phyloP scores from a whole-genome alignment of 2,797 vertebrate genomes.

The Sandelia bainsii region DNA sequence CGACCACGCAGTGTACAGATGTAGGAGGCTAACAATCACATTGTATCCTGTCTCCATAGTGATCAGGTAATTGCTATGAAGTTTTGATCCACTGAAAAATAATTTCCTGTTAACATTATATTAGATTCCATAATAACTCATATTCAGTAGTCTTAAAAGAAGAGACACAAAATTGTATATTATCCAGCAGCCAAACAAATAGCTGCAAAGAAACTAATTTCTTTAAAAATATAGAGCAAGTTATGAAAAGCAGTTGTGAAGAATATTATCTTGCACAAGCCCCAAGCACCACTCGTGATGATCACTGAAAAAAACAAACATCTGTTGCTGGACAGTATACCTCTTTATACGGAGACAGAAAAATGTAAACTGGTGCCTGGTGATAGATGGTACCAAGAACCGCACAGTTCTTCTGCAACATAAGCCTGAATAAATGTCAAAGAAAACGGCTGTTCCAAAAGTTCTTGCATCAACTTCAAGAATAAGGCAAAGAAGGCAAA shows the following conservation, averaged over 20 bases:
- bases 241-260: neutral
- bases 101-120: conserved; percentile 23
- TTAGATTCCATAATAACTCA: neutral
- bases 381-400: neutral
- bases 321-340: neutral
- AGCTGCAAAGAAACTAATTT: neutral
- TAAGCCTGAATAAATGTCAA: neutral
- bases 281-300: too few species aligned
- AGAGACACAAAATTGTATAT: neutral
- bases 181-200: neutral
- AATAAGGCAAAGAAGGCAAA: conserved; percentile 16
- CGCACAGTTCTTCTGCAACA: neutral
- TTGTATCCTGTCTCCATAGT: conserved; percentile 11
- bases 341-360: conserved; percentile 14
- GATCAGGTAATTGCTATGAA: conserved; percentile 23
- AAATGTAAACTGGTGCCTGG: conserved; percentile 3
- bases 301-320: neutral
- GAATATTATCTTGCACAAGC: neutral
- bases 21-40: conserved; percentile 15
- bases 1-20: neutral
- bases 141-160: conserved; percentile 7
- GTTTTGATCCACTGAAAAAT: conserved; percentile 12
- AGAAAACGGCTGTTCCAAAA: neutral
- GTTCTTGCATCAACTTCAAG: neutral
- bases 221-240: neutral